These are phyloP conservation scores for Zoanthus sociatus DNA, from an alignment of 92 coral and sea anemone genomes.

Conservation along the genomic window DNA sequence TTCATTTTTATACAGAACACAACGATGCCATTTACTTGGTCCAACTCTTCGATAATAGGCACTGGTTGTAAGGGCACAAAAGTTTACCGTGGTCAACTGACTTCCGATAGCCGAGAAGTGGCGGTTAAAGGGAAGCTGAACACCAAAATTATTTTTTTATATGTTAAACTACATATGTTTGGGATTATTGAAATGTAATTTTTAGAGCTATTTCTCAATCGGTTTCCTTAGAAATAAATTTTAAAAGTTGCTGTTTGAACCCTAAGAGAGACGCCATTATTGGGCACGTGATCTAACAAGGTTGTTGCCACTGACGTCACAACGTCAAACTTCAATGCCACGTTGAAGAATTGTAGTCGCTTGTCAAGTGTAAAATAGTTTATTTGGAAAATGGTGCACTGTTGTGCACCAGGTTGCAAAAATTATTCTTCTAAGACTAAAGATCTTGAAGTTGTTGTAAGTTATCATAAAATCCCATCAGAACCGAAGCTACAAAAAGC, in stretches of 20 bases:
- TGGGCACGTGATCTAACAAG: not conserved
- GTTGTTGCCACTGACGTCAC: not conserved
- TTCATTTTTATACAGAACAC: too few species aligned
- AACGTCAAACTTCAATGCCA: conserved; percentile 15
- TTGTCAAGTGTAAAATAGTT: not conserved
- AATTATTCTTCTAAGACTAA: conserved; percentile 16
- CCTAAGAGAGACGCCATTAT: not conserved
- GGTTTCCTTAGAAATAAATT: not conserved
- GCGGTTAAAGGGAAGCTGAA: too few species aligned
- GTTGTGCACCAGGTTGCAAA: conserved; percentile 13
- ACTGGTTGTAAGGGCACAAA: not conserved
- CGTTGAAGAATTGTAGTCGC: not conserved
- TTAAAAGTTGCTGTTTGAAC: not conserved
- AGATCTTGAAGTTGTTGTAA: not conserved
- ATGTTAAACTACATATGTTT: too few species aligned
- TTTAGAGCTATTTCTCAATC: not conserved
- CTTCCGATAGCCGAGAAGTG: too few species aligned
- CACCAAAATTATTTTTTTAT: too few species aligned
- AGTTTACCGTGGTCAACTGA: too few species aligned
- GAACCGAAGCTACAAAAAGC: not conserved
- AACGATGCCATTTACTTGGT: not conserved
- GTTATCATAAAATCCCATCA: conserved; percentile 12
- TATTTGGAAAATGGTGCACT: conserved; percentile 4
- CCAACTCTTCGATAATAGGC: not conserved
- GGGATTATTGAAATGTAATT: not conserved